Base-by-base conservation (phyloP, 2,888 invertebrate genomes). In the Orthosia gothica region DNA sequence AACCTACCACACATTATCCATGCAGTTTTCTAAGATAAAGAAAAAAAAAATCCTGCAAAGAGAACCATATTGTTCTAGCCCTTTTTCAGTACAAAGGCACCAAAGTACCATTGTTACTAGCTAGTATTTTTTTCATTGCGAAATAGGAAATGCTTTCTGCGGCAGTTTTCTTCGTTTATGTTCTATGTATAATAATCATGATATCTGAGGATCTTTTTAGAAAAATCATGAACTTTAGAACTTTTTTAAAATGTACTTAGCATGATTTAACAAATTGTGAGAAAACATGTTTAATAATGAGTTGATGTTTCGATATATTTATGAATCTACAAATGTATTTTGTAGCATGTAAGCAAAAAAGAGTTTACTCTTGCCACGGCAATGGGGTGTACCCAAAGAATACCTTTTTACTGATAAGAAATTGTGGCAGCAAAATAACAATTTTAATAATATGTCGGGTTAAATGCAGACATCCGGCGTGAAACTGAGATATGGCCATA, bases 281-380 rank as follows among this genome's bases (percentile, higher is more conserved):
- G 50, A 61, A 59, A 62, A 71, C 72, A 85, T 82, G 72, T 82
- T 76, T 76, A 68, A 64, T 79, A 82, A 82, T 78, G 61, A 73
- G 65, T 32, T 50, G 59, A 50, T 50, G 59, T 74, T 84, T 70
- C 77, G 61, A 84, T 70, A 61, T 76, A 63, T 81, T 81, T 71
- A 45, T 55, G 20, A 47, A 50, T 59, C 26, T 74, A 52, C 15
- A 58, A 66, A 52, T 61, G 50, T 61, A 50, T 12, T 55, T 61
- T 61, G 32, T 47, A 13, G 16, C 20, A 49, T 32, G 45, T 26
- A 16, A 45, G 2, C 13, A 2, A 64, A 15, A 76, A 40, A 13
- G 5, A 1, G 5, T 11, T 13, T 5, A 23, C 16, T n/a, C 16
- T 20, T 65, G 12, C 23, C 5, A 32, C 3, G 5, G 2, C n/a